Evolutionary conservation across 2,888 invertebrate genomes (phyloP), one percentile per base, ranked within the genome.

Genomic region (Luffia ferchaultella): DNA sequence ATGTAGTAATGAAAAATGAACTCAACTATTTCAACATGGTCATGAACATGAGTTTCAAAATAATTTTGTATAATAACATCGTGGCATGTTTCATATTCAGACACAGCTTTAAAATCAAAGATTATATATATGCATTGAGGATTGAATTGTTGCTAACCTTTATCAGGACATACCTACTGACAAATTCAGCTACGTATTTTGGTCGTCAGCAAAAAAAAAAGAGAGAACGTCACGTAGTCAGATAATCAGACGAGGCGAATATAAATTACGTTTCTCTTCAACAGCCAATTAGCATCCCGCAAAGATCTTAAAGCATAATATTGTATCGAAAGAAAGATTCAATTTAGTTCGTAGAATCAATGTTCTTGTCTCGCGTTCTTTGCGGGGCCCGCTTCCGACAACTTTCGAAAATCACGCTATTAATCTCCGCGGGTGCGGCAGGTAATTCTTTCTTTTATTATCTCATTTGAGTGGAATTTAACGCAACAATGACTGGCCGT

Each of bases 401-500:
- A 61, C 62, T 65, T 63, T 64, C 59, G 56, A 64, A 60, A 62
- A 65, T 63, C 60, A 61, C 56, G 58, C 51, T 49, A 51, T 58
- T 57, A 58, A 57, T 54, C 53, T 57, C 53, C 50, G 53, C 53
- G 49, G 52, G 53, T 51, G 53, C 57, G 59, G 62, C 60, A 63
- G 52, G 56, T 51, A 55, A 55, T 57, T 54, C 52, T 52, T 46
- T 66, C 59, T 65, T 58, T 65, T 63, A 73, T 75, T 74, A 73
- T 70, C 60, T 67, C 67, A 70, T 72, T 70, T 71, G 60, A 70
- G 70, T 63, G 60, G 67, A 76, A 77, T 77, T 76, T 73, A 71
- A 77, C 71, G 73, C 70, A 72, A 75, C 73, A 78, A 78, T 78
- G 74, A 74, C 72, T 68, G 63, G 67, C 62, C 70, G 61, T 62